Base-by-base conservation (phyloP, 2,888 invertebrate genomes). In the Synergus umbraculus region DNA sequence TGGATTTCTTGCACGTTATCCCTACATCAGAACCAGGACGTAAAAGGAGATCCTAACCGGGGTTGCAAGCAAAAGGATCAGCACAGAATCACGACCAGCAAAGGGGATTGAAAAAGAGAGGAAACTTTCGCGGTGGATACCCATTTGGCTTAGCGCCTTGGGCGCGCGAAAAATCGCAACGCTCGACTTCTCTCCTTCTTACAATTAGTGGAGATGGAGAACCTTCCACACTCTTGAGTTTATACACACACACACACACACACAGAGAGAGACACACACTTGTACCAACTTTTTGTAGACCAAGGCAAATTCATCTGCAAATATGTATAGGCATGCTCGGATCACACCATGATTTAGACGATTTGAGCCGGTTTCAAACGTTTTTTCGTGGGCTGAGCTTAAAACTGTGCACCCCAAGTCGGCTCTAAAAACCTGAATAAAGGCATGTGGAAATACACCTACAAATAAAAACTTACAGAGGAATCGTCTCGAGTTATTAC, bases 401-500 rank as follows among this genome's bases (percentile, higher is more conserved):
- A 37, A 37, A 37, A 37, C 37, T 37, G 37, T 37, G 5, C 37
- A 37, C 37, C 37, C 37, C 7, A 5, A 37, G 5, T 37, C 37
- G 37, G 37, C 5, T 37, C 37, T 5, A 37, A 37, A 37, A 37
- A 37, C 37, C 4, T 7, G 37, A 37, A 37, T 37, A 37, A 37
- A 37, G 37, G 37, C 37, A 37, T 37, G 37, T 37, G 37, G 4
- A 54, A 9, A n/a, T 54, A 13, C n/a, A 54, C 18, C 44, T 46
- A 44, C 67, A 44, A 12, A 44, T 43, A 43, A n/a, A 66, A 66
- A 49, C 22, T 49, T 73, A 22, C 49, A 29, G n/a, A 73, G 44
- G 67, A 78, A 54, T 60, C 41, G 54, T 82, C 87, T 82, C 87
- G 83, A 84, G 89, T 91, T 91, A 90, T 91, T 90, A 89, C 89